Conservation (phyloP, 2,113 vertebrate genomes). For the Chaetorhynchus papuensis region DNA sequence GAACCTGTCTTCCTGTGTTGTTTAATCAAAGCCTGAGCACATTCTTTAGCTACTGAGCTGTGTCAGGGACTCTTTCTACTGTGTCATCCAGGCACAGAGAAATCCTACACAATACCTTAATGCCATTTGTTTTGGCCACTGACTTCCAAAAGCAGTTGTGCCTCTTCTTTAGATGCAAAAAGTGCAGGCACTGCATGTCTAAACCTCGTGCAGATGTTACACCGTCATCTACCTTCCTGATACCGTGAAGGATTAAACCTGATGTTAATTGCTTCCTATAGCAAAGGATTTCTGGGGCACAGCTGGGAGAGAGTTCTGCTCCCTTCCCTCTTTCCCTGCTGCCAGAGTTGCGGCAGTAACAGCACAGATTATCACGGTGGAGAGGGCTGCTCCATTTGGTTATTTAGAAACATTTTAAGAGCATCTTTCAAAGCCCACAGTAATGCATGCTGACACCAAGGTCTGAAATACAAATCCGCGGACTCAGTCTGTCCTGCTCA, state of each 20-base stretch:
- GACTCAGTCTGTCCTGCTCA: not conserved
- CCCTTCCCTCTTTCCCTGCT: not conserved
- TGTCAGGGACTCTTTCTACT: not conserved
- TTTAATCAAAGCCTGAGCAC: constrained; percentile 7
- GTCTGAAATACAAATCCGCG: not conserved
- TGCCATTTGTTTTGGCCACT: not conserved
- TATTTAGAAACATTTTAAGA: constrained; percentile 44
- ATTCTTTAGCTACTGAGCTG: not conserved
- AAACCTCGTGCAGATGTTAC: not conserved
- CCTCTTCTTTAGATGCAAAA: not conserved
- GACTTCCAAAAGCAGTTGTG: not conserved
- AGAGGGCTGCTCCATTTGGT: constrained; percentile 5
- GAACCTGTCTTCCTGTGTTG: fast-evolving
- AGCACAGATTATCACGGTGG: not conserved
- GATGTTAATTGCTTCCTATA: not conserved
- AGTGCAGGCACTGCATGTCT: not conserved
- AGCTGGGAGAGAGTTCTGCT: not conserved
- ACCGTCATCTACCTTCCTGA: fast-evolving
- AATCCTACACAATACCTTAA: not conserved
- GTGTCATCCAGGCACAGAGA: not conserved
- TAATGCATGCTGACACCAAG: constrained; percentile 26
- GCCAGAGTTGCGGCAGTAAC: not conserved
- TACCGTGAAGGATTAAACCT: not conserved
- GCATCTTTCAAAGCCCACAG: constrained; percentile 8
- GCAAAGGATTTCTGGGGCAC: not conserved